Evolutionary conservation across 2,888 invertebrate species (phyloP), one percentile per base, ranked within the genome.

Genomic region (Anodontia alba): DNA sequence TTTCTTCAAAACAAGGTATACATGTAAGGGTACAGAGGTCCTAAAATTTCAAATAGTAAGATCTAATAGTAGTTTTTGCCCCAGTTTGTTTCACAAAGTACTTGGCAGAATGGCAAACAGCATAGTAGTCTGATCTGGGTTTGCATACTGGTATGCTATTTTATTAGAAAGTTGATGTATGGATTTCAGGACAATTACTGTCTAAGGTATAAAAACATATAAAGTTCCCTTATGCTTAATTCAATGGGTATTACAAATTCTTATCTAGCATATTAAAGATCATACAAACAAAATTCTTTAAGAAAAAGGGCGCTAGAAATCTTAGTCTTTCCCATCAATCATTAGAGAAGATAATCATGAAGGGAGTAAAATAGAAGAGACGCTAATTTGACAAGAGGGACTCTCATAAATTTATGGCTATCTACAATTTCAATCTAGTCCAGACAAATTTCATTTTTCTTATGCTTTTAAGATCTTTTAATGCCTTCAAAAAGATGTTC

Each of bases 381-480:
- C 62, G 62, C 62, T 62, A 62, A 62, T 62, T 29, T 62, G 62
- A 62, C 62, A 62, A 33, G 31, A 62, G 20, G 33, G 33, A 31
- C 33, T 3, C 31, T 29, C 33, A 62, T 62, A 62, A 62, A 62
- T 62, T 62, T 33, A 62, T 33, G 33, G 33, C 31, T 62, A 62
- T 62, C 62, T 33, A 33, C 15, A 62, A 33, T 62, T 62, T 62
- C 33, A 62, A 62, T 62, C 62, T 62, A 62, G 33, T 10, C 15
- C 17, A 12, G 29, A 62, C 1, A 33, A 62, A 62, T 62, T 62
- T 62, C 62, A 62, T 62, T 62, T 62, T 62, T 62, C 62, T 62
- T 33, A 8, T 33, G 31, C 62, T 33, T 62, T 20, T 33, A 62
- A 20, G 23, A 7, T 62, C 1, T 38, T 38, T 38, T 38, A 38